phyloP scores from a whole-genome alignment of 1,140 invertebrate genomes.

The Hylyphantes graminicola region DNA sequence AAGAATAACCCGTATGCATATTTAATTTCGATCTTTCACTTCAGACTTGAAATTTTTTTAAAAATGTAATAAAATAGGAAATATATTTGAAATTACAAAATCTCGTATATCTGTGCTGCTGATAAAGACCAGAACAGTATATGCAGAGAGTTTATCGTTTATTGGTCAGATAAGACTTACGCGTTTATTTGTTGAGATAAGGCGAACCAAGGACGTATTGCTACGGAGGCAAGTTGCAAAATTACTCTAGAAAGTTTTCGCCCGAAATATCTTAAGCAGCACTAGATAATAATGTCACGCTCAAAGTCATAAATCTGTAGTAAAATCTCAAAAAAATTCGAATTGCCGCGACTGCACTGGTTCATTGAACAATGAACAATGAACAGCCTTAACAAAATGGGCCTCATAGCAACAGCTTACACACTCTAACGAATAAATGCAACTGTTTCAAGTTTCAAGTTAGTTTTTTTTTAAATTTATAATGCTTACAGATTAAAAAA shows the following conservation, averaged over 20 bases:
- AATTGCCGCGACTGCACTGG: not conserved
- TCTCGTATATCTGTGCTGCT: not conserved
- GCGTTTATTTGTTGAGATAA: constrained; percentile 29
- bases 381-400: not conserved
- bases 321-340: constrained; percentile 1
- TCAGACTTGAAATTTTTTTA: too few species aligned
- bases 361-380: not conserved
- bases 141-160: constrained; percentile 29
- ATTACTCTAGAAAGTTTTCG: constrained; percentile 31
- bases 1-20: too few species aligned
- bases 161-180: constrained; percentile 8
- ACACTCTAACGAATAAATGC: too few species aligned
- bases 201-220: not conserved
- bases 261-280: not conserved
- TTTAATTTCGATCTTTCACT: too few species aligned
- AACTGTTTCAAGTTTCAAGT: too few species aligned
- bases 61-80: not conserved
- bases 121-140: constrained; percentile 5
- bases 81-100: not conserved
- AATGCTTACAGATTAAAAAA: too few species aligned
- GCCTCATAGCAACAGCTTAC: too few species aligned
- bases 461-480: too few species aligned
- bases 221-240: constrained; percentile 9
- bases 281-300: not conserved
- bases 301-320: not conserved